Evolutionary conservation across 2,888 invertebrate species (phyloP).

Genomic region (Uloborus plumipes): DNA sequence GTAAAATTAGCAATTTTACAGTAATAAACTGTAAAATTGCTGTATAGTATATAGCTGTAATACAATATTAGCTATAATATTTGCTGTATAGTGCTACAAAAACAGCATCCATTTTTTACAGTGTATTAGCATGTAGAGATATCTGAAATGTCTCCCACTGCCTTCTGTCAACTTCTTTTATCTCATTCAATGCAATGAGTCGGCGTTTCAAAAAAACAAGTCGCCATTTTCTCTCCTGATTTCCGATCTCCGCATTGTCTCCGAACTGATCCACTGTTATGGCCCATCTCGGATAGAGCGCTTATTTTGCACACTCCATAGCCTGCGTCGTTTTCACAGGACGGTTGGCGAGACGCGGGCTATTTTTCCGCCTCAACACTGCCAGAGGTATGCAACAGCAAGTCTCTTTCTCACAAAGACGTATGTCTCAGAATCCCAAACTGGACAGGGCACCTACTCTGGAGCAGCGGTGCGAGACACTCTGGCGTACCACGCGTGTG

Average conservation of each 20-base stretch:
- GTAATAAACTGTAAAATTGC: too few relatives aligned
- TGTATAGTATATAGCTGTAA: too few relatives aligned
- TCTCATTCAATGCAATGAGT: too few relatives aligned
- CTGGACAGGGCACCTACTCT: conserved; percentile 12
- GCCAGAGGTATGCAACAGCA: not conserved
- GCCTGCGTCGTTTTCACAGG: conserved; percentile 1
- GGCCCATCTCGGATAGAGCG: not conserved
- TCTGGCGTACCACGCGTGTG: conserved; percentile 46
- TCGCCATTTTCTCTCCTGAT: not conserved
- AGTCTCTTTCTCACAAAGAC: too few relatives aligned
- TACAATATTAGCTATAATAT: too few relatives aligned
- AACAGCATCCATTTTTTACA: too few relatives aligned
- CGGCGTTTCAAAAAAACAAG: too few relatives aligned
- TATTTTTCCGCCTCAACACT: conserved; percentile 11
- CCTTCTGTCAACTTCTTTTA: too few relatives aligned
- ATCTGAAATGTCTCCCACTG: too few relatives aligned
- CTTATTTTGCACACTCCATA: not conserved
- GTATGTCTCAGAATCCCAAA: not conserved
- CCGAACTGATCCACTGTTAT: not conserved
- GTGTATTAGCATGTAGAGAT: too few relatives aligned
- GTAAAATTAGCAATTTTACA: too few relatives aligned
- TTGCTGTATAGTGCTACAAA: too few relatives aligned
- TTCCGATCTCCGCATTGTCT: not conserved
- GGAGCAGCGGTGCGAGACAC: conserved; percentile 38
- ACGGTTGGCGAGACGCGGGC: not conserved